These are phyloP conservation scores for Potamarius usumacintae DNA, from an alignment of 2,113 vertebrate species.

Conservation along the genomic window DNA sequence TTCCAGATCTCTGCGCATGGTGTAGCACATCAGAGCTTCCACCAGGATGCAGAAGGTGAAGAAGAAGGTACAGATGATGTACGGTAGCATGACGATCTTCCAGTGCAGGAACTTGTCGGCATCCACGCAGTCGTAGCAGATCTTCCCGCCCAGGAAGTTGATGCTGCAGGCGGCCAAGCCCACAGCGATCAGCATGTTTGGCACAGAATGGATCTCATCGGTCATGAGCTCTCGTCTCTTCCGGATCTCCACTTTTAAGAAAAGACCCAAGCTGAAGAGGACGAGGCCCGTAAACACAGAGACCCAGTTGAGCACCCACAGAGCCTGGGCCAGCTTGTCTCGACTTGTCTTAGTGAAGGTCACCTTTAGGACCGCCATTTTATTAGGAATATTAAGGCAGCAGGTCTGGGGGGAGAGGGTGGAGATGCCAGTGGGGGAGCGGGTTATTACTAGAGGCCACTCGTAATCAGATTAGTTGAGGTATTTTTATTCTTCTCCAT, in stretches of 20 bases:
- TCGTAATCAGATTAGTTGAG: constrained; percentile 57
- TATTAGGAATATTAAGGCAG: neutral
- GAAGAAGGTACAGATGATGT: constrained; percentile 81
- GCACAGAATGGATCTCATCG: constrained; percentile 75
- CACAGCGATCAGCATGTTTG: constrained; percentile 81
- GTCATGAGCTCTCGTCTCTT: constrained; percentile 82
- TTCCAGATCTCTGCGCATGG: constrained; percentile 77
- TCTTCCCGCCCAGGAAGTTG: constrained; percentile 85
- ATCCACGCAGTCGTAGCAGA: constrained; percentile 85
- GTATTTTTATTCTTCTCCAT: constrained; percentile 49
- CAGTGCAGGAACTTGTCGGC: constrained; percentile 81
- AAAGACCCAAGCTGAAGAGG: constrained; percentile 83
- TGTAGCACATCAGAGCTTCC: constrained; percentile 83
- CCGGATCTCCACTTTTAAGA: constrained; percentile 83
- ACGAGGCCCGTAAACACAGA: constrained; percentile 80
- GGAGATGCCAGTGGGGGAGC: neutral
- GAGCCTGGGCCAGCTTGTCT: constrained; percentile 79
- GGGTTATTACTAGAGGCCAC: constrained; percentile 23
- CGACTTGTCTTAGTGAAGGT: constrained; percentile 81
- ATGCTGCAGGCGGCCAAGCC: constrained; percentile 82
- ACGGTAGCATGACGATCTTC: constrained; percentile 85
- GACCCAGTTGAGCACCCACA: constrained; percentile 88
- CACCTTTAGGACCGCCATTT: constrained; percentile 83
- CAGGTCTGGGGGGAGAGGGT: neutral
- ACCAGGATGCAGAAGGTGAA: constrained; percentile 82